A percentile compares a stretch with the other conserved stretches of the same genome.
Conservation (phyloP, 2,113 vertebrate genomes). For the Tiliqua scincoides region DNA sequence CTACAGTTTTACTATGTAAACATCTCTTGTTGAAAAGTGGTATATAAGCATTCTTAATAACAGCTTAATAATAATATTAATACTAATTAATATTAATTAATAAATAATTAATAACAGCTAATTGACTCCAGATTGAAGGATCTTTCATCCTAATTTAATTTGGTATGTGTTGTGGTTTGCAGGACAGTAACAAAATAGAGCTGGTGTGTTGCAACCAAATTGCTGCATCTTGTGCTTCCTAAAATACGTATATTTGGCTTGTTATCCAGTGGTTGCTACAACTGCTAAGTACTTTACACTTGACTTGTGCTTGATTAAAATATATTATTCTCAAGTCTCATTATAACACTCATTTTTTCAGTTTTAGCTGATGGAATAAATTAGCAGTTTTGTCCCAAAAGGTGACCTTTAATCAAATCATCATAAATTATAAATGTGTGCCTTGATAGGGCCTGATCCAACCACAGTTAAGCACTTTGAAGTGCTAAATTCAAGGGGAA, state of each 20-base stretch:
- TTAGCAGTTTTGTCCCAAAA: background rate
- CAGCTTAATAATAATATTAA: no score
- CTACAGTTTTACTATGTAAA: no score
- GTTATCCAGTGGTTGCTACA: background rate
- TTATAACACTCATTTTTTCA: background rate
- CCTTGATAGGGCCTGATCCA: background rate
- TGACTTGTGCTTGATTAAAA: background rate
- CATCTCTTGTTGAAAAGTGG: no score
- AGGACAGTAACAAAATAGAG: background rate
- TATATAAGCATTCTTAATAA: no score
- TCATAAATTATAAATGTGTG: background rate
- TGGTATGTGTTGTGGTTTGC: background rate
- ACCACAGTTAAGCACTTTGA: background rate
- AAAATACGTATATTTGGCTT: background rate
- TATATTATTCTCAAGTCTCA: background rate
- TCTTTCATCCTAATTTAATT: background rate
- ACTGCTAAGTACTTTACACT: background rate
- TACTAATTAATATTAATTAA: no score
- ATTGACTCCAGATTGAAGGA: background rate
- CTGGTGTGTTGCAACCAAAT: background rate
- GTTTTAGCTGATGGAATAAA: background rate
- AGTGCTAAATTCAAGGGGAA: background rate
- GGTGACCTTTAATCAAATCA: background rate
- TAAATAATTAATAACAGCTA: background rate
- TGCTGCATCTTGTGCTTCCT: background rate